A percentile compares a stretch with the other conserved stretches of the same genome.
These are phyloP conservation scores for Silvanus unidentatus DNA, from an alignment of 2,888 invertebrate species.

Conservation along the genomic window DNA sequence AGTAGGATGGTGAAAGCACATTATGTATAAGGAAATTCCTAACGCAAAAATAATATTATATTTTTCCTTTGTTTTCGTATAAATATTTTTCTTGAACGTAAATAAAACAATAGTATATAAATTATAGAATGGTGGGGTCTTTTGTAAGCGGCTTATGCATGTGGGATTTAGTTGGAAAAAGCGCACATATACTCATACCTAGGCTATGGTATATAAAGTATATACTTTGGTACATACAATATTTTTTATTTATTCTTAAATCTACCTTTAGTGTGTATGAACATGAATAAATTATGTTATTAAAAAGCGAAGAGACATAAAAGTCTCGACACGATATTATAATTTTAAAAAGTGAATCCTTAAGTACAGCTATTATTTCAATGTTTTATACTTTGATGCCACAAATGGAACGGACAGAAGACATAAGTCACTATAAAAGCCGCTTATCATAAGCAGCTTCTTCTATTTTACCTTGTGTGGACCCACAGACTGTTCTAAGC, in stretches of 20 bases:
- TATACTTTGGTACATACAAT: no score
- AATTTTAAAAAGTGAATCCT: constrained; percentile 31
- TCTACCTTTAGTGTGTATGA: constrained; percentile 27
- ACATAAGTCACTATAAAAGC: constrained; percentile 37
- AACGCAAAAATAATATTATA: no score
- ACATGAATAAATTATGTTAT: constrained; percentile 34
- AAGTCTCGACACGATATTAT: constrained; percentile 36
- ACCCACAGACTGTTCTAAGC: not conserved
- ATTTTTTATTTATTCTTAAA: constrained; percentile 20
- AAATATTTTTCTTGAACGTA: no score
- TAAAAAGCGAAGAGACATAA: constrained; percentile 31
- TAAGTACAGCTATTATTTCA: constrained; percentile 35
- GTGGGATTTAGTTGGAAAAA: constrained; percentile 14
- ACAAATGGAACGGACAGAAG: constrained; percentile 31
- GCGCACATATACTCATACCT: no score
- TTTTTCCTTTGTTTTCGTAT: no score
- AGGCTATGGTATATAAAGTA: no score
- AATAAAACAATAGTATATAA: no score
- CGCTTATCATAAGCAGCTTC: constrained; percentile 32
- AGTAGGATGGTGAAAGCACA: no score
- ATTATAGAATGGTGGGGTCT: no score
- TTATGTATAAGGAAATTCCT: no score
- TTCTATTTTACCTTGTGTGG: constrained; percentile 20
- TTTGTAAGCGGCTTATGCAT: not conserved
- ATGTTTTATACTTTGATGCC: constrained; percentile 36